Conservation (phyloP, 2,113 vertebrate species). For the Gymnorhina tibicen region DNA sequence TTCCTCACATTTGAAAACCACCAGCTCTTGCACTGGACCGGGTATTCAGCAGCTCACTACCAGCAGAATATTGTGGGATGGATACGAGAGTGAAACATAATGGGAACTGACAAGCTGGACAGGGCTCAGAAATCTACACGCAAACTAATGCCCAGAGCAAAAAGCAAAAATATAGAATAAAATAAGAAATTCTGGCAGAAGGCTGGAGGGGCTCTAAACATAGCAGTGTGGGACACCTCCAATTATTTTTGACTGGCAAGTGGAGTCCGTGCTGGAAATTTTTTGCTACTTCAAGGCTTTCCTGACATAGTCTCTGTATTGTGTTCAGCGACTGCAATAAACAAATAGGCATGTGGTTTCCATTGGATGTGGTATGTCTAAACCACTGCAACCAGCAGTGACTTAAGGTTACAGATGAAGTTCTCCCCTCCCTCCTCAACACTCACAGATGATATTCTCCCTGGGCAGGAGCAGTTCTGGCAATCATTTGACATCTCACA, state of each 20-base stretch:
- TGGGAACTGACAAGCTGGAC: conserved; percentile 82
- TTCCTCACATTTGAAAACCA: not conserved
- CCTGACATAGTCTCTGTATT: not conserved
- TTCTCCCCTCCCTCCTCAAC: not conserved
- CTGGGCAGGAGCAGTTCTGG: conserved; percentile 29
- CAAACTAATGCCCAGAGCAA: conserved; percentile 82
- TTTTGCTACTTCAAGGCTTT: conserved; percentile 36
- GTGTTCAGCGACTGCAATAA: not conserved
- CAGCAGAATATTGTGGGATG: not conserved
- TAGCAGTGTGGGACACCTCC: conserved; percentile 64
- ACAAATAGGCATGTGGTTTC: conserved; percentile 26
- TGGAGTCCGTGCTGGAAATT: not conserved
- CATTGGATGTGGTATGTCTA: not conserved
- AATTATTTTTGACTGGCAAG: conserved; percentile 65
- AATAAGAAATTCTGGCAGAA: conserved; percentile 55
- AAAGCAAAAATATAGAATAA: conserved; percentile 58
- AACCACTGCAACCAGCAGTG: not conserved
- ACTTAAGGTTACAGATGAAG: conserved; percentile 1
- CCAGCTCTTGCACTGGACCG: not conserved
- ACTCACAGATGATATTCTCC: not conserved
- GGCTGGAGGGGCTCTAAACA: conserved; percentile 81
- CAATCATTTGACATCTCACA: conserved; percentile 50
- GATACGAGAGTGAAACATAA: conserved; percentile 67
- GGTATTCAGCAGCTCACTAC: not conserved
- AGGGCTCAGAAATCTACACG: conserved; percentile 80